Evolutionary conservation across 2,888 invertebrate species (phyloP).

Genomic region (Euproctis similis): DNA sequence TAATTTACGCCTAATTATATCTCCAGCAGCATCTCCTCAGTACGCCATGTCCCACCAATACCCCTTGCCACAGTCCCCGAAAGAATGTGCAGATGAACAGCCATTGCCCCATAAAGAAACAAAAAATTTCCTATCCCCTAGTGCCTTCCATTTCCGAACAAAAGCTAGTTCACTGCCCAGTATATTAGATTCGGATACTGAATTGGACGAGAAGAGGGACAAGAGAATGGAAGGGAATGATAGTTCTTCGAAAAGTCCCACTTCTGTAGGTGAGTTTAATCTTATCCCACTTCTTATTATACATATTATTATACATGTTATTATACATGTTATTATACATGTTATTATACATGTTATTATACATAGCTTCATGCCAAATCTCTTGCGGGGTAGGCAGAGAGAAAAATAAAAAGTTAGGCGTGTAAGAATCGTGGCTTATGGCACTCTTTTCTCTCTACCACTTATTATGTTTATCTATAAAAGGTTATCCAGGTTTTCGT

Average conservation of each 20-base stretch:
- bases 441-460: no score
- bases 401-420: slow-evolving; percentile 5
- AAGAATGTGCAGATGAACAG: slow-evolving; percentile 35
- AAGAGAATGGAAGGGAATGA: slow-evolving; percentile 59
- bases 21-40: slow-evolving; percentile 74
- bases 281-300: no score
- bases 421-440: no score
- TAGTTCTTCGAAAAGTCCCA: slow-evolving; percentile 79
- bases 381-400: no score
- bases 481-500: no score
- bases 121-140: slow-evolving; percentile 76
- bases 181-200: slow-evolving; percentile 85
- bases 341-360: no score
- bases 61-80: slow-evolving; percentile 39
- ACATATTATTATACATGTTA: background rate
- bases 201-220: slow-evolving; percentile 73
- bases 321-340: background rate
- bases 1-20: slow-evolving; percentile 77
- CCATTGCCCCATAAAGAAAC: slow-evolving; percentile 40
- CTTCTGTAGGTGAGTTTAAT: slow-evolving; percentile 73
- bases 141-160: slow-evolving; percentile 73
- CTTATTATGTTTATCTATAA: no score
- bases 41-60: slow-evolving; percentile 53
- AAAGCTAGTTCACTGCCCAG: slow-evolving; percentile 88
- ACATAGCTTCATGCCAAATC: no score